phyloP scores from a whole-genome alignment of 2,797 vertebrate species.

The Vipera latastei region DNA sequence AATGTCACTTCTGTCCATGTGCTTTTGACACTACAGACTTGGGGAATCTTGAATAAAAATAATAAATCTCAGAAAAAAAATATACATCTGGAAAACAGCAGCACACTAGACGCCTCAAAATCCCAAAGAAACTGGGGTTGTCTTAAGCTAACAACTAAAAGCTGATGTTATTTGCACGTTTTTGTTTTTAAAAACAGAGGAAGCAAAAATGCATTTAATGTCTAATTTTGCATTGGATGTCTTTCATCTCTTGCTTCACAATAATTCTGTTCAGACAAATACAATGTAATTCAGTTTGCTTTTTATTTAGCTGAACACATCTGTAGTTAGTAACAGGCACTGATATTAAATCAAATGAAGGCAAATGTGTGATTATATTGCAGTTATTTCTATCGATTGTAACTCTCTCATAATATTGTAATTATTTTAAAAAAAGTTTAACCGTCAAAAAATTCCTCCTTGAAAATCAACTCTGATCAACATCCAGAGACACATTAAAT shows the following conservation, averaged over 20 bases:
- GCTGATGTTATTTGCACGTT: background rate
- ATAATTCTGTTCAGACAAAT: slow-evolving; percentile 52
- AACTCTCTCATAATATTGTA: slow-evolving; percentile 36
- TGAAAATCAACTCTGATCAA: slow-evolving; percentile 42
- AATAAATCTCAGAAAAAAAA: background rate
- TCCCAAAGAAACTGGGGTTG: background rate
- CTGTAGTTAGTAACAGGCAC: slow-evolving; percentile 68
- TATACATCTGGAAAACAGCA: background rate
- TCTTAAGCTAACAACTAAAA: background rate
- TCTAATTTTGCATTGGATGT: background rate
- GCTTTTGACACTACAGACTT: background rate
- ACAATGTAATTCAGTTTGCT: slow-evolving; percentile 56
- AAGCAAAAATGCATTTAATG: background rate
- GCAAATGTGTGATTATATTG: slow-evolving; percentile 53
- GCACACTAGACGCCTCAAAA: background rate
- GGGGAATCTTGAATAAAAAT: background rate
- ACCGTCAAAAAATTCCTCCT: slow-evolving; percentile 38
- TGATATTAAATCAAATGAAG: slow-evolving; percentile 65
- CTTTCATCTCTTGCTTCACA: slow-evolving; percentile 42
- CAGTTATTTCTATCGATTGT: slow-evolving; percentile 43
- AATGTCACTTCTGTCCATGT: background rate
- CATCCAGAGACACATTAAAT: slow-evolving; percentile 46
- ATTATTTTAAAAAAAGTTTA: slow-evolving; percentile 41
- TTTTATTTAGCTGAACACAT: slow-evolving; percentile 66
- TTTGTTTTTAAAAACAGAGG: background rate